A percentile compares a stretch with the other conserved stretches of the same genome.
phyloP scores from a whole-genome alignment of 2,888 invertebrate species.

The Polydrusus pterygomalis region DNA sequence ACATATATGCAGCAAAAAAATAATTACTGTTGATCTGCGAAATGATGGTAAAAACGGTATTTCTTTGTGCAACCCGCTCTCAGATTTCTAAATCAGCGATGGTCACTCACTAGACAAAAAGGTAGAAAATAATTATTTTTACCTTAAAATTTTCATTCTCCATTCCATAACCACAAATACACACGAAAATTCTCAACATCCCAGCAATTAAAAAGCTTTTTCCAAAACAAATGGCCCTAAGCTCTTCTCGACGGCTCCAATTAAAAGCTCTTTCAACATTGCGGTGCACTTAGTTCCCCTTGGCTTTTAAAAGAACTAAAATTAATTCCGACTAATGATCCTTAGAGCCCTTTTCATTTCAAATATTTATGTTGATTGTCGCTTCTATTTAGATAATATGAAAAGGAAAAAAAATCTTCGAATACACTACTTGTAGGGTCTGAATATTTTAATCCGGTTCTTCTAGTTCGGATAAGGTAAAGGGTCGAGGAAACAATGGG shows the following conservation, averaged over 20 bases:
- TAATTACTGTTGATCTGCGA: too few relatives aligned
- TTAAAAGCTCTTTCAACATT: constrained; percentile 45
- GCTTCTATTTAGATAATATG: neutral
- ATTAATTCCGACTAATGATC: constrained; percentile 37
- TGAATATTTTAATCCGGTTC: too few relatives aligned
- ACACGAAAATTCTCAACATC: constrained; percentile 19
- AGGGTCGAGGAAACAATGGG: too few relatives aligned
- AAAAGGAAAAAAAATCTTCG: neutral
- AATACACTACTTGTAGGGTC: neutral
- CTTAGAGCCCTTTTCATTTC: constrained; percentile 23
- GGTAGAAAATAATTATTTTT: too few relatives aligned
- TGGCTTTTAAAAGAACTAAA: constrained; percentile 36
- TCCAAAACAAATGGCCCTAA: constrained; percentile 47
- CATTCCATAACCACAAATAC: neutral
- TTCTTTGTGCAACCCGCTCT: too few relatives aligned
- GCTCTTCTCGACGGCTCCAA: constrained; percentile 49
- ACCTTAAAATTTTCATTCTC: too few relatives aligned
- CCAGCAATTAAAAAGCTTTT: constrained; percentile 49
- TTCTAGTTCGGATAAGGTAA: too few relatives aligned
- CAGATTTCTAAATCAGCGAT: too few relatives aligned
- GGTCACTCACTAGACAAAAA: too few relatives aligned
- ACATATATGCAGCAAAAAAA: too few relatives aligned
- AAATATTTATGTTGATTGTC: constrained; percentile 25
- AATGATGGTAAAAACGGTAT: too few relatives aligned
- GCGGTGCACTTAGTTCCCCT: constrained; percentile 33